Base-by-base conservation (phyloP, 2,888 invertebrate genomes). In the Altica lythri region DNA sequence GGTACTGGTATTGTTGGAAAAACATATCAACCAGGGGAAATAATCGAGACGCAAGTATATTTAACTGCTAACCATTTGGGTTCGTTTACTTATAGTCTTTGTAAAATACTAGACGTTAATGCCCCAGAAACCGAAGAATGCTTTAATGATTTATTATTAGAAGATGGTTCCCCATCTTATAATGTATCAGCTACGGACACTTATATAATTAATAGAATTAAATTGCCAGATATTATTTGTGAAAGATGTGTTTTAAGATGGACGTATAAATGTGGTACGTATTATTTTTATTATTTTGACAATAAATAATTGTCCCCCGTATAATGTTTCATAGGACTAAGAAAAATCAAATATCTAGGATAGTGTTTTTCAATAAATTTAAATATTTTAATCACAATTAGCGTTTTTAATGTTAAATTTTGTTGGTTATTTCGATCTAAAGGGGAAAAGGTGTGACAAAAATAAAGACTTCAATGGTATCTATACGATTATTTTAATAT, bases 191-290 rank as follows among this genome's bases (percentile, higher is more conserved):
- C 5, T 4, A 29, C 22, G 12, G 55, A 56, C 10, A 32, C 3
- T 13, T 6, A 35, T 1, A 19, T 55, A 14, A 10, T 25, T 5
- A 54, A 59, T n/a, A 57, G 40, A 2, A 62, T 79, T 2, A 59
- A 60, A 22, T 68, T 81, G 9, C 81, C 81, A 0, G 68, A 66
- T 22, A 49, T 80, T 6, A 72, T 62, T 2, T 81, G 80, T 63
- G 61, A 78, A 0, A 74, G 76, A 48, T 81, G 81, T 53, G 79
- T 79, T 2, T 61, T 81, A 1, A 75, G 80, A 51, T 81, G 81
- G 81, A 72, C 77, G 47, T 81, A 79, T 51, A 55, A 37, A 52
- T 56, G 60, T 48, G 67, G 67, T 67, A 52, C 37, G 50, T 35
- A 35, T 34, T 6, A 22, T n/a, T n/a, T n/a, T n/a, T n/a, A n/a